Evolutionary conservation across 2,113 vertebrate genomes (phyloP), one percentile per base, ranked within the genome.

Genomic region (Zootoca vivipara): DNA sequence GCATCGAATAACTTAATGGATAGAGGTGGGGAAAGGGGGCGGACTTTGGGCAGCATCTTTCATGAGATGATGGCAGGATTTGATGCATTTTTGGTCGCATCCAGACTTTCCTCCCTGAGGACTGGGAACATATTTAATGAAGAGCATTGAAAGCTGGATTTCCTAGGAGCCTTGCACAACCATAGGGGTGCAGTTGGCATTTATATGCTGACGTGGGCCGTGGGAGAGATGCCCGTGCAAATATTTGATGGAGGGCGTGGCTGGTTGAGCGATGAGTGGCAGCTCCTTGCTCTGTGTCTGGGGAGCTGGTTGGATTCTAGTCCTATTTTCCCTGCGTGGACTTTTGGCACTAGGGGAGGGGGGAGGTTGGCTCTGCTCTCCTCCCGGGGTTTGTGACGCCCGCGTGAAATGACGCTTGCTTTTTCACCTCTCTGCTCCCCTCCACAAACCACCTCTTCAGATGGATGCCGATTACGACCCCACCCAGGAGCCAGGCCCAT

Each of bases 401-500:
- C 4, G 18, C 28, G 83, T 67, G 15, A 13, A 58, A 15, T 77
- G 12, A 33, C 5, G 0, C 1, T 42, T 33, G 33, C 46, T 52
- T 33, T 33, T 72, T n/a, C 42, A 85, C 30, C 1, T 67, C 15
- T 67, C 62, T 88, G 22, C 40, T 35, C 38, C 72, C 24, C 24
- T 46, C 79, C 15, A 15, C 16, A 46, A 3, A 33, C 38, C 26
- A 40, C 72, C 4, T 42, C 2, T 81, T 81, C 87, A 99, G 98
- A 99, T 99, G 98, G 98, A 99, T 0, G 98, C 97, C 0, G 98
- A 99, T 93, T 98, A 97, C 2, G 96, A 98, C 92, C 97, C 97
- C 83, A 96, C 89, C 88, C 96, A 96, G 82, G 95, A 91, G 0
- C 77, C 90, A 0, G 40, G 78, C 42, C 95, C 96, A n/a, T 89